Evolutionary conservation across 2,888 invertebrate genomes (phyloP), one percentile per base, ranked within the genome.

Genomic region (Heteromurus nitidus): DNA sequence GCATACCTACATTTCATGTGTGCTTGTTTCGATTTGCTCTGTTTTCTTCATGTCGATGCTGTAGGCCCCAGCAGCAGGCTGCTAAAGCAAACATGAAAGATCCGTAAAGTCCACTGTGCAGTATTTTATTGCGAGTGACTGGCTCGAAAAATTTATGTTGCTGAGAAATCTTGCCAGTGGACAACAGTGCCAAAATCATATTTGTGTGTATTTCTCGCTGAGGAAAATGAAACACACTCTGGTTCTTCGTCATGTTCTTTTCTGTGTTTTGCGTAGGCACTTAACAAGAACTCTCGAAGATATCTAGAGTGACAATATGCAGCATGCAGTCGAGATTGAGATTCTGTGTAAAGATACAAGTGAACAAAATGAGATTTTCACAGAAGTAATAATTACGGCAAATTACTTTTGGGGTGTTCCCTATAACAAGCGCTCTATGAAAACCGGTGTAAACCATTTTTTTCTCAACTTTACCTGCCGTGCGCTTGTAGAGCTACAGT

Each of bases 101-200:
- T 69, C 69, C 69, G 69, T 30, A 50, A 68, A 68, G 50, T 68
- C 13, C 5, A 31, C 3, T 60, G 1, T 62, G 62, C 36, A 62
- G 28, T 28, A 2, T 42, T 20, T 13, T 42, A 16, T 2, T 44
- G 42, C 13, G 13, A 20, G 62, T 62, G 62, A 30, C 62, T 31
- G n/a, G n/a, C n/a, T n/a, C n/a, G n/a, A n/a, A n/a, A 18, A 62
- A 62, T 62, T 62, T 44, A 67, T 67, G 44, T 26, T n/a, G n/a
- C n/a, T n/a, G n/a, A n/a, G n/a, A n/a, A n/a, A n/a, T n/a, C n/a
- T n/a, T n/a, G n/a, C n/a, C n/a, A n/a, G n/a, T n/a, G n/a, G n/a
- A n/a, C n/a, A n/a, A n/a, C n/a, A n/a, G n/a, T n/a, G n/a, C n/a
- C n/a, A n/a, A n/a, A n/a, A n/a, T n/a, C n/a, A n/a, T n/a, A n/a